Percentiles rank a stretch among this genome's conserved stretches.
These are phyloP conservation scores for Taenioides sp. DNA, from an alignment of 2,797 vertebrate species.

Conservation along the genomic window DNA sequence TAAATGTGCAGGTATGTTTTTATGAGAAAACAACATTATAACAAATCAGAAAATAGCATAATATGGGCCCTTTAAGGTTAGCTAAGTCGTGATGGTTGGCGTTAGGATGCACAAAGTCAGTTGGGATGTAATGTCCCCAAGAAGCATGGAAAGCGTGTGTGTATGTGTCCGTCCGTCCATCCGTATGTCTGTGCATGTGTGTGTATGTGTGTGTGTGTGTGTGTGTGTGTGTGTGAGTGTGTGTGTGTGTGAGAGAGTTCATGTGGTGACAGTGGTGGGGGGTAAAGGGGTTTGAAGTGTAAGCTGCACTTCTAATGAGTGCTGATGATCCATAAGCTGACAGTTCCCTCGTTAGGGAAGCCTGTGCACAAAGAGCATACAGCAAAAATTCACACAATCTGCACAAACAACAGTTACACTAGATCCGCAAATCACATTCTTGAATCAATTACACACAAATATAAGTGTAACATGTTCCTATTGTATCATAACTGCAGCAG, in stretches of 20 bases:
- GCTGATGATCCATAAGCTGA: constrained; percentile 67
- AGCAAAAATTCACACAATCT: constrained; percentile 14
- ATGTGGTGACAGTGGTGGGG: constrained; percentile 25
- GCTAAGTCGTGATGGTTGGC: too few species aligned
- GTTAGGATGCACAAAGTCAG: too few species aligned
- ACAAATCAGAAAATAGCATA: too few species aligned
- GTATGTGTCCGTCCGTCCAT: too few species aligned
- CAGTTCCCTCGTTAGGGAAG: constrained; percentile 72
- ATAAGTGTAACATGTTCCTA: not conserved
- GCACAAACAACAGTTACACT: constrained; percentile 3
- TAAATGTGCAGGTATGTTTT: too few species aligned
- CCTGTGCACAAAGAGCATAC: constrained; percentile 47
- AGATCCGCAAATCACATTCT: not conserved
- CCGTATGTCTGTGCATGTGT: constrained; percentile 19
- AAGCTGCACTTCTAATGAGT: constrained; percentile 74
- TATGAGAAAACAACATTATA: too few species aligned
- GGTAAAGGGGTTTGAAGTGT: constrained; percentile 54
- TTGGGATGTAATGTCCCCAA: too few species aligned
- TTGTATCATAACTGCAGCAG: not conserved
- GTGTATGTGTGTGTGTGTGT: constrained; percentile 11
- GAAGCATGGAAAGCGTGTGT: not conserved
- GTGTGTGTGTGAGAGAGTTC: constrained; percentile 3
- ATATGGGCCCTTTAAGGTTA: too few species aligned
- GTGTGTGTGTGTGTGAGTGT: constrained; percentile 26
- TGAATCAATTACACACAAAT: constrained; percentile 9